Percentiles rank a stretch among this genome's conserved stretches.
Evolutionary conservation across 2,888 invertebrate species (phyloP).

Genomic region (Tachystola acroxantha): DNA sequence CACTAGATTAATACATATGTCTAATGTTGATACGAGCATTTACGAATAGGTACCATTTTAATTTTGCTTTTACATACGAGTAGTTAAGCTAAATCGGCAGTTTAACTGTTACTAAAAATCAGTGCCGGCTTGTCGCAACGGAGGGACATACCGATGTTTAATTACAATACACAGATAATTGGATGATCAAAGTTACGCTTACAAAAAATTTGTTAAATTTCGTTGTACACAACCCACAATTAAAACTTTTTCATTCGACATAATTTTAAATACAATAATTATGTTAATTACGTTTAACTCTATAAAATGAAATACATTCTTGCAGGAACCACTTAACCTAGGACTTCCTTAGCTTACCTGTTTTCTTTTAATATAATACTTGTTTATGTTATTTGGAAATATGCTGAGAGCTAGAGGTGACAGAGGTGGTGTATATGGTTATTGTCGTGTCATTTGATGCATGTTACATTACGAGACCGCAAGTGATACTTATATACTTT

Average conservation of each 20-base stretch:
- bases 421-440: conserved; percentile 28
- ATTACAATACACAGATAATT: conserved; percentile 11
- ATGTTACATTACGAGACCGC: conserved; percentile 2
- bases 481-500: too few relatives aligned
- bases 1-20: conserved; percentile 19
- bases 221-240: conserved; percentile 64
- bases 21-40: not conserved
- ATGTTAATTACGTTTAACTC: conserved; percentile 34
- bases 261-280: conserved; percentile 27
- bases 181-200: conserved; percentile 4
- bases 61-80: too few relatives aligned
- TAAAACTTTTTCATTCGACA: conserved; percentile 24
- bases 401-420: conserved; percentile 32
- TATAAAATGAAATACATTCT: conserved; percentile 66
- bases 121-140: too few relatives aligned
- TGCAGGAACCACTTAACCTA: conserved; percentile 48
- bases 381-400: conserved; percentile 17
- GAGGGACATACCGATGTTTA: conserved; percentile 20
- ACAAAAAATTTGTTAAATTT: conserved; percentile 33
- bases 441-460: conserved; percentile 3
- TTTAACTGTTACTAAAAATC: too few relatives aligned
- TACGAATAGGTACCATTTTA: too few relatives aligned
- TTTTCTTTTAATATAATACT: conserved; percentile 43
- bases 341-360: conserved; percentile 54
- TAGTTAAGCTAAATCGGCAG: too few relatives aligned